Evolutionary conservation across 2,888 invertebrate species (phyloP).

Genomic region (Cheilosia vernalis): DNA sequence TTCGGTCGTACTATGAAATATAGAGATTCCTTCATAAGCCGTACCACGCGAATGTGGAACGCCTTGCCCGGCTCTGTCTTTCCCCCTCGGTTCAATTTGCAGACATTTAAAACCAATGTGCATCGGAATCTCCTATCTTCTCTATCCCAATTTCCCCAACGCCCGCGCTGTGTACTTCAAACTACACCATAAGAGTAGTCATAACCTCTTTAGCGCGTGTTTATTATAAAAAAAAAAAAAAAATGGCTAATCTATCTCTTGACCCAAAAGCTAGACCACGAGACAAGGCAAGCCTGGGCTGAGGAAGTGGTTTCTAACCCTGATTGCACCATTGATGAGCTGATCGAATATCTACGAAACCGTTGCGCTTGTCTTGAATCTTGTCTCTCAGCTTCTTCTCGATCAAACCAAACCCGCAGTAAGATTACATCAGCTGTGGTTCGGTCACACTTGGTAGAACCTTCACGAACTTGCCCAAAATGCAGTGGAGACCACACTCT

Average conservation of each 20-base stretch:
- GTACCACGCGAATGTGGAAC: too few relatives aligned
- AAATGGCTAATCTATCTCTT: neutral
- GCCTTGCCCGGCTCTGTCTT: too few relatives aligned
- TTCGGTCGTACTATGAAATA: too few relatives aligned
- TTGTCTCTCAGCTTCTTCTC: neutral
- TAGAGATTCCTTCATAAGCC: too few relatives aligned
- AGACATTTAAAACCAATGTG: too few relatives aligned
- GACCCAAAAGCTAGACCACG: neutral
- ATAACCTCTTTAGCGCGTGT: too few relatives aligned
- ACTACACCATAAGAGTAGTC: too few relatives aligned
- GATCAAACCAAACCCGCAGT: neutral
- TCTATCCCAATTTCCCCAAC: too few relatives aligned
- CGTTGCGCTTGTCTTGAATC: neutral
- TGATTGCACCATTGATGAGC: neutral
- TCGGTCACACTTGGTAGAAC: neutral
- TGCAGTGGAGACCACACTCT: constrained; percentile 11
- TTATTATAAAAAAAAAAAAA: too few relatives aligned
- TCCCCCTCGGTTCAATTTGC: too few relatives aligned
- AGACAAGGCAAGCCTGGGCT: neutral
- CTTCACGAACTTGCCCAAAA: neutral
- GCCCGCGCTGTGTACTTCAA: too few relatives aligned
- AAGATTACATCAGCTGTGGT: neutral
- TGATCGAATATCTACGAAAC: neutral
- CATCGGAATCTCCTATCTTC: too few relatives aligned
- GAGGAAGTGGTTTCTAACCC: neutral